Evolutionary conservation across 2,797 vertebrate species (phyloP), one percentile per base, ranked within the genome.

Genomic region (Sebastes vulpes): DNA sequence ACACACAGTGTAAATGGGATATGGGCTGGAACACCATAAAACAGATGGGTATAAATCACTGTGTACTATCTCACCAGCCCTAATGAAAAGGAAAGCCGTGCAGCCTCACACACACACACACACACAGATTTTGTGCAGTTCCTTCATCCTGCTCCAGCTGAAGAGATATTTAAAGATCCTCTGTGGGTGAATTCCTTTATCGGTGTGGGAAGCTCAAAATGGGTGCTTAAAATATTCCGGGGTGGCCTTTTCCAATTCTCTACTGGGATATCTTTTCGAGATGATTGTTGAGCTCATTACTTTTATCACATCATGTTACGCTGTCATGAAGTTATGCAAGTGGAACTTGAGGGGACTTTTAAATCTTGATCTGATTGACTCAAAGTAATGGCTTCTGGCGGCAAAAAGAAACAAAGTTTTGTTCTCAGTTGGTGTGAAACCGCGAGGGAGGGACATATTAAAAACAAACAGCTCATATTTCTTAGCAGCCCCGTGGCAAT

Each of bases 1-100:
- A 56, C 65, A 72, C 63, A 77, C 57, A 83, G 57, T 83, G 79
- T 91, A 88, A 94, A 91, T 89, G 82, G 84, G 76, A 90, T 79
- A 81, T 80, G 88, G 61, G 86, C 80, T 91, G 87, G 87, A 92
- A 91, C 78, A 57, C 82, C 85, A 90, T 91, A 75, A 93, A 93
- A 88, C 90, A 85, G 90, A 90, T 75, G 72, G 81, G 60, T 84
- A 90, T 92, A 92, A 94, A 93, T 94, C 92, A 90, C 82, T 64
- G 82, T 66, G 10, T 82, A 65, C 86, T 88, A 86, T 91, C 81
- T 88, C 87, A 77, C 80, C 86, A 89, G 61, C 79, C 35, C 46
- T 89, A 93, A 92, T 89, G 82, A 92, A 86, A 83, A 77, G 65
- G 59, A 79, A 87, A 83, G 79, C 65, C 52, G 18, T 61, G 57